Conservation (phyloP, 1,140 invertebrate genomes). For the Conus ventricosus region DNA sequence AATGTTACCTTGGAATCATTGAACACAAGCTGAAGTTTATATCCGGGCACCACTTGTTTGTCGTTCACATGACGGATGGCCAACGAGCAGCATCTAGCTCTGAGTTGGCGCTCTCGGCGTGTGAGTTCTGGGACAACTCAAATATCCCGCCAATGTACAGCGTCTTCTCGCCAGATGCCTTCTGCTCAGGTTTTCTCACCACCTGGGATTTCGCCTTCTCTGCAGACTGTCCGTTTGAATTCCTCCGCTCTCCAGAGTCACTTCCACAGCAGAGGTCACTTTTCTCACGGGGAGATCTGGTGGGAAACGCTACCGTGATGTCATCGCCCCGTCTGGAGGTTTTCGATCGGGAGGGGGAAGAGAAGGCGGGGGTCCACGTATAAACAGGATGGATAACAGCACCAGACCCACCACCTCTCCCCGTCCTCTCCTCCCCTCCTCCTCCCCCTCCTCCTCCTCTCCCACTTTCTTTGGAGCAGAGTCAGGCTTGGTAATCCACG, state of each 20-base stretch:
- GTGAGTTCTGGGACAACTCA: slow-evolving; percentile 81
- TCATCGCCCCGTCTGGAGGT: too few relatives aligned
- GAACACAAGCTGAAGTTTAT: slow-evolving; percentile 82
- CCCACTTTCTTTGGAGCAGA: neutral
- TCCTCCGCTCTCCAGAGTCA: neutral
- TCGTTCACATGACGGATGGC: slow-evolving; percentile 85
- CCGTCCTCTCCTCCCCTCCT: neutral
- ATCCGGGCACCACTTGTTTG: slow-evolving; percentile 81
- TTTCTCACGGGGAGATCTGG: neutral
- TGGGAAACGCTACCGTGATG: neutral
- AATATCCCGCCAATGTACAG: slow-evolving; percentile 80
- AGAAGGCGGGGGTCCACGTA: neutral
- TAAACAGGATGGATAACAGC: neutral
- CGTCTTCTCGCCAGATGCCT: neutral
- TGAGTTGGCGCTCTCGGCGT: slow-evolving; percentile 77
- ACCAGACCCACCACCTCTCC: neutral
- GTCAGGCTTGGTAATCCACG: slow-evolving; percentile 10
- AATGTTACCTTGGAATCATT: slow-evolving; percentile 87
- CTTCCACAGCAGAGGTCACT: too few relatives aligned
- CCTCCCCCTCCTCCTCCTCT: neutral
- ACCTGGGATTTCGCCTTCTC: neutral
- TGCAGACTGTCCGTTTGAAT: neutral
- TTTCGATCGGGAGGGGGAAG: neutral
- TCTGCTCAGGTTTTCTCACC: too few relatives aligned
- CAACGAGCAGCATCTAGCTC: slow-evolving; percentile 84